Evolutionary conservation across 2,113 vertebrate species (phyloP), one percentile per base, ranked within the genome.

Genomic region (Leptosomus discolor): DNA sequence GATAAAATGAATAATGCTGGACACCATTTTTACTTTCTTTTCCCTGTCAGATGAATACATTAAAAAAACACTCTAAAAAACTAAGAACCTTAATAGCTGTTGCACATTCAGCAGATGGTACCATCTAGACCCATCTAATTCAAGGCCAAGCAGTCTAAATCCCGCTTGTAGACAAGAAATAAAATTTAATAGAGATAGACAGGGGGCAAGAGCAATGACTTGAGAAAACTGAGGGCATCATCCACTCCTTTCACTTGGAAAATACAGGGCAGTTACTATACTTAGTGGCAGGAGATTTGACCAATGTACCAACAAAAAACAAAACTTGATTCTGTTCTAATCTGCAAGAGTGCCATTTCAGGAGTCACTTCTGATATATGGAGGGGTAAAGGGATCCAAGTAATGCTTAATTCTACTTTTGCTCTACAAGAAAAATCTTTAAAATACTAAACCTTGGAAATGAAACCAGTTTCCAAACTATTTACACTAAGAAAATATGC

Each of bases 1-100:
- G 92, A 82, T 94, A 95, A 97, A 96, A 97, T 79, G 26, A 96
- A 96, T 93, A 94, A 91, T 80, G 56, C 88, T 95, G 96, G 93
- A 92, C 78, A 90, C 79, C 5, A 15, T 82, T 97, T 97, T 95
- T 95, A 58, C 80, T 97, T 94, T 96, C 89, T 85, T 96, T 90
- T 95, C 51, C 78, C 95, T 86, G 75, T 95, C 96, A 94, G 90
- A 94, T 97, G 96, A 93, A 77, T 85, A 39, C 71, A 94, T 87
- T 94, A 92, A 45, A 70, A 71, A 92, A 96, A 81, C 57, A 95
- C 0, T 1, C 74, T 83, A 91, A 94, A 96, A 96, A 90, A 6
- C 79, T 78, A 94, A 85, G 87, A 96, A 80, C 74, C 86, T 88
- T 84, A 50, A 67, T 74, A 93, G 91, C 94, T 95, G 84, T 74